These are phyloP conservation scores for Rhyacophila brunnea DNA, from an alignment of 1,140 invertebrate species.

Conservation along the genomic window DNA sequence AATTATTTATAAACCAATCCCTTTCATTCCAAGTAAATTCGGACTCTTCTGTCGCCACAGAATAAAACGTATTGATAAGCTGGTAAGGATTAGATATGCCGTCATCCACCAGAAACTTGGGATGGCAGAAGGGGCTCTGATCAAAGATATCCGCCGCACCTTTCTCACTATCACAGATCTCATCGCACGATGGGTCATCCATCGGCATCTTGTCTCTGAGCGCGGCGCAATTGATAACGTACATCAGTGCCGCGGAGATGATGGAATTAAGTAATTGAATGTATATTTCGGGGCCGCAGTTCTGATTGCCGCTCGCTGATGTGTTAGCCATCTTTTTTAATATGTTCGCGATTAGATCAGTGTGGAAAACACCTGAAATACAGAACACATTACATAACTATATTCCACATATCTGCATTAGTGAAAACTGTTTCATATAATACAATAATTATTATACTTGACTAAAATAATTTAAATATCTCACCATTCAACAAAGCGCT, in stretches of 20 bases:
- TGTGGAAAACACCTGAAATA: slow-evolving; percentile 26
- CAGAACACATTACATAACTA: no score
- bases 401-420: no score
- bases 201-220: slow-evolving; percentile 18
- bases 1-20: slow-evolving; percentile 32
- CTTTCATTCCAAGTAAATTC: slow-evolving; percentile 30
- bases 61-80: slow-evolving; percentile 31
- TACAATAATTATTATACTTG: no score
- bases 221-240: slow-evolving; percentile 20
- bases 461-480: slow-evolving; percentile 12
- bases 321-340: slow-evolving; percentile 8
- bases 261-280: slow-evolving; percentile 24
- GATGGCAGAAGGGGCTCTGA: slow-evolving; percentile 20
- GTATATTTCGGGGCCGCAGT: background rate
- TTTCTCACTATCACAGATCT: slow-evolving; percentile 13
- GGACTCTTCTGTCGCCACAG: slow-evolving; percentile 10
- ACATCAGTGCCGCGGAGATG: slow-evolving; percentile 17
- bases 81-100: slow-evolving; percentile 19
- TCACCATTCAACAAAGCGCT: slow-evolving; percentile 46
- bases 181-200: slow-evolving; percentile 9
- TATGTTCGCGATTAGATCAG: slow-evolving; percentile 26
- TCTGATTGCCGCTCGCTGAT: no score
- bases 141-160: slow-evolving; percentile 20
- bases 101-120: slow-evolving; percentile 26
- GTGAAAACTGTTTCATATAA: no score